Evolutionary conservation across 2,113 vertebrate species (phyloP).

Genomic region (Ptilonorhynchus violaceus): DNA sequence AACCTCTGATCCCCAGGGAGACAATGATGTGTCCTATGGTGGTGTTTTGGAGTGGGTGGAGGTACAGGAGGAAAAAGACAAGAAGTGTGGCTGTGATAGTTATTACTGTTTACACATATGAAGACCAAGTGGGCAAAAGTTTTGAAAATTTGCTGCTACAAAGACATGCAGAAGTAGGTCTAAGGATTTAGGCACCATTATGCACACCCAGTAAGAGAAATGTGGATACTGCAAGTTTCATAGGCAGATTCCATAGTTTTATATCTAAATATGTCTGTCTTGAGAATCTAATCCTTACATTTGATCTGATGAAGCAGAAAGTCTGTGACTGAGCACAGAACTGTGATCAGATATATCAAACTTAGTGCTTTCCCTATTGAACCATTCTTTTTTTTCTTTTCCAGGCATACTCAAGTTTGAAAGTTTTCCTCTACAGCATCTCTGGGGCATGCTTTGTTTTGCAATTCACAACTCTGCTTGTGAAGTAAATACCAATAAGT

Average conservation of each 20-base stretch:
- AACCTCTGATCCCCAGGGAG: not conserved
- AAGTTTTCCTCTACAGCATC: not conserved
- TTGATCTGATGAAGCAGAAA: not conserved
- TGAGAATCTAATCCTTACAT: not conserved
- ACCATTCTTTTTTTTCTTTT: not conserved
- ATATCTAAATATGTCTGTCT: not conserved
- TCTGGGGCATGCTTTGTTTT: constrained; percentile 40
- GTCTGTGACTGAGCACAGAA: not conserved
- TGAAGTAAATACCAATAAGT: constrained; percentile 45
- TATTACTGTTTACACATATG: not conserved
- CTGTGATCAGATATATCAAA: not conserved
- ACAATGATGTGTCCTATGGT: fast-evolving
- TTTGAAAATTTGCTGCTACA: not conserved
- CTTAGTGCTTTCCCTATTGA: not conserved
- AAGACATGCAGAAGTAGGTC: not conserved
- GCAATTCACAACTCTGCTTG: constrained; percentile 26
- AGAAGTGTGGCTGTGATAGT: not conserved
- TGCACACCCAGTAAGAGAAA: not conserved
- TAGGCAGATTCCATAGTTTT: not conserved
- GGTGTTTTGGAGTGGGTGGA: not conserved
- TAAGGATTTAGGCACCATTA: not conserved
- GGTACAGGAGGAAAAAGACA: not conserved
- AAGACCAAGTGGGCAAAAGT: not conserved
- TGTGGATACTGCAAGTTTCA: not conserved
- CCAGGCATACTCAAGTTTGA: not conserved